Evolutionary conservation across 2,797 vertebrate species (phyloP).

Genomic region (Anguilla megastoma): DNA sequence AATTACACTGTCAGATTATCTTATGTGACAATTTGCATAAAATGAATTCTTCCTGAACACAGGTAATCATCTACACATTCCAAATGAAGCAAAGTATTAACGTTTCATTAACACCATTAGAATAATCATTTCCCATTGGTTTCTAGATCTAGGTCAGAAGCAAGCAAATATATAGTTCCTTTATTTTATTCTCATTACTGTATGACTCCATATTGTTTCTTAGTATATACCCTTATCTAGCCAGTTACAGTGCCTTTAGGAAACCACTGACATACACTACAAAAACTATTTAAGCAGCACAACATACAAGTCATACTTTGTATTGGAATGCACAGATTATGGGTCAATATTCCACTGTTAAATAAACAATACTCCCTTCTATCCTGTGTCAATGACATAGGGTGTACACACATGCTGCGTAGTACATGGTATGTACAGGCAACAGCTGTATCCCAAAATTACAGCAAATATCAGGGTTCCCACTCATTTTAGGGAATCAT

Average conservation of each 20-base stretch:
- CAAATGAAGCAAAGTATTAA: slow-evolving; percentile 6
- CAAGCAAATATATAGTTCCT: background rate
- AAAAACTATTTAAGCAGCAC: background rate
- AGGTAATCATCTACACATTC: slow-evolving; percentile 8
- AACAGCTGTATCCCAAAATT: background rate
- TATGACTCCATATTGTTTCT: background rate
- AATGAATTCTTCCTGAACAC: slow-evolving; percentile 13
- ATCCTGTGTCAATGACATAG: background rate
- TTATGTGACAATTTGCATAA: slow-evolving; percentile 22
- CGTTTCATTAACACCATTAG: background rate
- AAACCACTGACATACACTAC: background rate
- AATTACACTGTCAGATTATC: slow-evolving; percentile 19
- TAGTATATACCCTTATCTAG: background rate
- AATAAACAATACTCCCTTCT: background rate
- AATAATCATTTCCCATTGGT: background rate
- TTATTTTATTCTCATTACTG: background rate
- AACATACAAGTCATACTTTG: background rate
- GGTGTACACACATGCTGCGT: background rate
- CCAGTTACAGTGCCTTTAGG: background rate
- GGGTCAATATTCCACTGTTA: background rate
- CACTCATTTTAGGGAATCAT: background rate
- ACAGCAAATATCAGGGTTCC: background rate
- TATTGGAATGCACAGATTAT: background rate
- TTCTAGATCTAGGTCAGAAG: background rate
- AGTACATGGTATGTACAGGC: background rate